Evolutionary conservation across 37 sponge, comb jelly and placozoan species (phyloP).

Genomic region (Petrosia ficiformis): DNA sequence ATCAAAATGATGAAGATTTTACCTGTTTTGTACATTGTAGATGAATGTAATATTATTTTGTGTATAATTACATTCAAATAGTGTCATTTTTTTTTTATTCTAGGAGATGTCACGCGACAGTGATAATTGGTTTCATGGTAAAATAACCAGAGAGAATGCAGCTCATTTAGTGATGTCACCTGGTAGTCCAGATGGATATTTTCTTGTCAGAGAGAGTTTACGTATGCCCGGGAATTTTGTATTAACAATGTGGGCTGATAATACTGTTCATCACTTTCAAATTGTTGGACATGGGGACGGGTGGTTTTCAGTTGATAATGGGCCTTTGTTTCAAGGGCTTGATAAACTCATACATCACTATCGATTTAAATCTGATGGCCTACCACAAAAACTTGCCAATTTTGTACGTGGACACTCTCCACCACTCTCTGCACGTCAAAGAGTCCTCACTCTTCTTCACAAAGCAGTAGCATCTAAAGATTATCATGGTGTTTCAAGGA

Average conservation of each 20-base stretch:
- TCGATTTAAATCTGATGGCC: constrained; percentile 54
- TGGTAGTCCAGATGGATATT: constrained; percentile 64
- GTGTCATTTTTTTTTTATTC: too few relatives aligned
- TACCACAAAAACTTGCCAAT: constrained; percentile 58
- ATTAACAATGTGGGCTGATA: constrained; percentile 69
- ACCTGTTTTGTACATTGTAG: too few relatives aligned
- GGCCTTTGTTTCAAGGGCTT: constrained; percentile 87
- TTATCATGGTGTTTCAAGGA: constrained; percentile 12
- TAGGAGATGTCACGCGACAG: not conserved
- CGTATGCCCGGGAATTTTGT: constrained; percentile 72
- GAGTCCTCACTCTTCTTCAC: constrained; percentile 73
- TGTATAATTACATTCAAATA: too few relatives aligned
- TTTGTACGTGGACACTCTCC: constrained; percentile 55
- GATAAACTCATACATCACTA: constrained; percentile 82
- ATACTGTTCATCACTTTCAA: constrained; percentile 77
- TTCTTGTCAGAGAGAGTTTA: constrained; percentile 79
- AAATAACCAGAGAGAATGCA: constrained; percentile 79
- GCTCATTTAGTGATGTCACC: constrained; percentile 49
- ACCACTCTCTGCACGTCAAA: constrained; percentile 49
- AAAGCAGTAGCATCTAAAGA: constrained; percentile 56
- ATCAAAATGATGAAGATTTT: too few relatives aligned
- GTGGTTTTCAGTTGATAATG: constrained; percentile 85
- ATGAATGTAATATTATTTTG: too few relatives aligned
- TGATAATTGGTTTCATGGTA: constrained; percentile 84
- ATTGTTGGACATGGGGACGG: constrained; percentile 82